Conservation (phyloP, 37 sponge, comb jelly and placozoan species). For the Dysidea cf. avara region DNA sequence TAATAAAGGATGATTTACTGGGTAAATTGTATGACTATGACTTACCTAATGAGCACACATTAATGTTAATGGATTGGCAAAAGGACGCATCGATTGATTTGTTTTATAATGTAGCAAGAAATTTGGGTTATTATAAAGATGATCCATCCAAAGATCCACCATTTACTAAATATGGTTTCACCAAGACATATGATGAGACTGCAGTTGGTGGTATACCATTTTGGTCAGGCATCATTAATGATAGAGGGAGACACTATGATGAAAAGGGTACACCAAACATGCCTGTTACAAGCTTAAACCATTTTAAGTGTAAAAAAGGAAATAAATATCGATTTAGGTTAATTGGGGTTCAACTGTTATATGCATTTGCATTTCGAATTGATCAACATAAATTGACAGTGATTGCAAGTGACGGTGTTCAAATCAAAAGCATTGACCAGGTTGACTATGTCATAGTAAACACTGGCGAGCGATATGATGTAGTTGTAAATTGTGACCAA, state of each 20-base stretch:
- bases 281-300: slow-evolving; percentile 17
- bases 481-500: slow-evolving; percentile 42
- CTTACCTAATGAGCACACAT: no score
- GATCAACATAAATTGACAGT: slow-evolving; percentile 60
- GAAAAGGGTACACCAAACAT: slow-evolving; percentile 32
- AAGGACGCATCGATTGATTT: no score
- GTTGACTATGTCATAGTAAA: slow-evolving; percentile 79
- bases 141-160: no score
- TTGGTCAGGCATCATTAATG: slow-evolving; percentile 79
- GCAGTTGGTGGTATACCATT: slow-evolving; percentile 60
- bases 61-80: no score
- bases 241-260: slow-evolving; percentile 44
- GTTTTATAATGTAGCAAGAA: no score
- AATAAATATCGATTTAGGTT: slow-evolving; percentile 73
- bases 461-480: slow-evolving; percentile 82
- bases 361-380: slow-evolving; percentile 67
- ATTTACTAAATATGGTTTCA: not conserved
- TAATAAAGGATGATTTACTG: slow-evolving; percentile 71
- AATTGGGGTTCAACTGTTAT: slow-evolving; percentile 75
- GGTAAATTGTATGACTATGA: no score
- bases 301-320: slow-evolving; percentile 17
- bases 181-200: slow-evolving; percentile 41
- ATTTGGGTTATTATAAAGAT: no score
- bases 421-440: slow-evolving; percentile 32
- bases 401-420: slow-evolving; percentile 66